Evolutionary conservation across 2,888 invertebrate genomes (phyloP).

Genomic region (Thelaira solivaga): DNA sequence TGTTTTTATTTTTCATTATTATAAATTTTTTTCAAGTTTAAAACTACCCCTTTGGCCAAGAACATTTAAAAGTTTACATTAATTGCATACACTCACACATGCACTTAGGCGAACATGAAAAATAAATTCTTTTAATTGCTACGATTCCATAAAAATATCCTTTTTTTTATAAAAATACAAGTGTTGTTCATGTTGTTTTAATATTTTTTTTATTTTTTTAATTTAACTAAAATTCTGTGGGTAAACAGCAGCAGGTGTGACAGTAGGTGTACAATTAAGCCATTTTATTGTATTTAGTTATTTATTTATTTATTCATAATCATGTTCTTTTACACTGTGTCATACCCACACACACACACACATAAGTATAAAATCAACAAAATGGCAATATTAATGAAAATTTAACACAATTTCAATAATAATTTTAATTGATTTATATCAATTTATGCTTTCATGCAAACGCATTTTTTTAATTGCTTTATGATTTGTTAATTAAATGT

Average conservation of each 20-base stretch:
- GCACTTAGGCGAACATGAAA: neutral
- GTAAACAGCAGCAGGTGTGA: too few relatives aligned
- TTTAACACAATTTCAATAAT: slow-evolving; percentile 21
- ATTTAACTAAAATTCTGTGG: too few relatives aligned
- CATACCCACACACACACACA: neutral
- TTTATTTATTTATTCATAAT: slow-evolving; percentile 33
- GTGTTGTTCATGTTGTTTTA: too few relatives aligned
- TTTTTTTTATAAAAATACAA: too few relatives aligned
- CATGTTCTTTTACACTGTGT: neutral
- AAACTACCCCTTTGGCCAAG: slow-evolving; percentile 34
- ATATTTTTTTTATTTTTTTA: too few relatives aligned
- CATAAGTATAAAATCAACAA: neutral
- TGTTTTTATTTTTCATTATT: slow-evolving; percentile 15
- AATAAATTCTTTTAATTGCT: neutral
- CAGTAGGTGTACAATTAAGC: neutral
- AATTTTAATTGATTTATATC: slow-evolving; percentile 35
- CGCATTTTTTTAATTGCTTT: neutral
- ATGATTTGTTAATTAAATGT: too few relatives aligned
- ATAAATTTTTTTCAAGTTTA: neutral
- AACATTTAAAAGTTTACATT: slow-evolving; percentile 20
- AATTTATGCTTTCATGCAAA: slow-evolving; percentile 2
- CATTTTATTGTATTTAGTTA: slow-evolving; percentile 19
- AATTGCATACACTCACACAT: slow-evolving; percentile 10
- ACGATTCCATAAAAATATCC: neutral
- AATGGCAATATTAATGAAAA: slow-evolving; percentile 29